These are phyloP conservation scores for Nothocercus nigrocapillus DNA, from an alignment of 2,113 vertebrate species.

Conservation along the genomic window DNA sequence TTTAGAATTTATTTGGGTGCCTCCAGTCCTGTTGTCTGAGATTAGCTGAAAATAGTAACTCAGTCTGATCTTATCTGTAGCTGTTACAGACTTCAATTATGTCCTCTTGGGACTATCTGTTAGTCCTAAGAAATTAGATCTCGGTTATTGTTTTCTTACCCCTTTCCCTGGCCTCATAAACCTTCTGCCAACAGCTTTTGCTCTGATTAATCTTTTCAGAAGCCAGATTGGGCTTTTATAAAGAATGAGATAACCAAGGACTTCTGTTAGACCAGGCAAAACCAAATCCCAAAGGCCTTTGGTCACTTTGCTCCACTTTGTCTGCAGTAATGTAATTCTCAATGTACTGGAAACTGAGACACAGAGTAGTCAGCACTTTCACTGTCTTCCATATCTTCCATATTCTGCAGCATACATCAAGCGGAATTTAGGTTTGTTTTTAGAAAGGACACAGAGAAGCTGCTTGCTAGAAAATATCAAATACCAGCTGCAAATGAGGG, in stretches of 20 bases:
- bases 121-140: constrained; percentile 66
- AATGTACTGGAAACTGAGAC: not conserved
- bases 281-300: not conserved
- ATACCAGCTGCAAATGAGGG: not conserved
- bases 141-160: constrained; percentile 31
- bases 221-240: not conserved
- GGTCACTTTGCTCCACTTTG: not conserved
- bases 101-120: constrained; percentile 19
- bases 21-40: constrained; percentile 55
- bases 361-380: not conserved
- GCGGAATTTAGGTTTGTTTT: not conserved
- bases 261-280: not conserved
- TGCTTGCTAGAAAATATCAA: not conserved
- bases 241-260: not conserved
- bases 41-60: constrained; percentile 49
- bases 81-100: constrained; percentile 40
- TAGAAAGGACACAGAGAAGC: not conserved
- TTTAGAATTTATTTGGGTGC: constrained; percentile 53
- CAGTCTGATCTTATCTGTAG: constrained; percentile 62
- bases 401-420: no score
- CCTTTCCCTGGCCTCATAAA: constrained; percentile 53
- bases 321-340: not conserved
- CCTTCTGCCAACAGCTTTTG: not conserved
- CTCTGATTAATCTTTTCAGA: constrained; percentile 9
- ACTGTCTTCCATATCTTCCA: no score